A percentile compares a stretch with the other conserved stretches of the same genome.
Evolutionary conservation across 2,888 invertebrate genomes (phyloP).

Genomic region (Chymomyza caudatula): DNA sequence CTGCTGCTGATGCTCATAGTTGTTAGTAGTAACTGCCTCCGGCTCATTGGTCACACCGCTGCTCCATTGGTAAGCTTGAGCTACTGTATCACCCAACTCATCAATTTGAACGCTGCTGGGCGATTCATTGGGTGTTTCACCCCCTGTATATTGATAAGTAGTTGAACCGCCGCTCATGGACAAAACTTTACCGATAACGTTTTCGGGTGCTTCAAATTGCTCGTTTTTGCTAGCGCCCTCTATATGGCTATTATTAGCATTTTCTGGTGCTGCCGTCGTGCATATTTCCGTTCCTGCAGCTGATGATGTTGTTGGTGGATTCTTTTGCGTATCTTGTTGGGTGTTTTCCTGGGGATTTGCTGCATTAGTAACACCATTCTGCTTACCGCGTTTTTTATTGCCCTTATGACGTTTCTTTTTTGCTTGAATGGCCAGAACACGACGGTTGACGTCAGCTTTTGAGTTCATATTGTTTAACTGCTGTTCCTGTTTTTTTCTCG

Average conservation of each 20-base stretch:
- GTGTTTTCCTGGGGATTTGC: constrained; percentile 48
- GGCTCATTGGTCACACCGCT: constrained; percentile 62
- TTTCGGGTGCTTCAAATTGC: not conserved
- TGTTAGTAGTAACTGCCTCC: constrained; percentile 37
- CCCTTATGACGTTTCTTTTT: constrained; percentile 95
- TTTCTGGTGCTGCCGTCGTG: constrained; percentile 61
- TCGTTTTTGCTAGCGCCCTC: constrained; percentile 39
- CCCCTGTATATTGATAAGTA: not conserved
- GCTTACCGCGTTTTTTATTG: constrained; percentile 89
- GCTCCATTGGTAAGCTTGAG: constrained; percentile 37
- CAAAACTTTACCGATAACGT: not conserved
- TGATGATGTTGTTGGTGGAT: constrained; percentile 34
- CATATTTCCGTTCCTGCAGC: constrained; percentile 19
- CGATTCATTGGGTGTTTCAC: not conserved
- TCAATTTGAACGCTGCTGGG: constrained; percentile 18
- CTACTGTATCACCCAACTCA: not conserved
- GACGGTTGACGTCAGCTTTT: constrained; percentile 94
- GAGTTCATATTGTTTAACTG: constrained; percentile 83
- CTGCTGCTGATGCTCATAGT: constrained; percentile 10
- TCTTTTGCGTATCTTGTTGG: constrained; percentile 31
- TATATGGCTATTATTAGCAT: constrained; percentile 74
- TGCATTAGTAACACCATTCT: constrained; percentile 75
- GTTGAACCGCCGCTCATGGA: constrained; percentile 27
- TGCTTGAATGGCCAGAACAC: constrained; percentile 93
- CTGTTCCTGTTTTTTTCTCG: constrained; percentile 19